Percentiles rank a stretch among this genome's conserved stretches.
These are phyloP conservation scores for Notothenia coriiceps DNA, from an alignment of 2,113 vertebrate species.

Conservation along the genomic window DNA sequence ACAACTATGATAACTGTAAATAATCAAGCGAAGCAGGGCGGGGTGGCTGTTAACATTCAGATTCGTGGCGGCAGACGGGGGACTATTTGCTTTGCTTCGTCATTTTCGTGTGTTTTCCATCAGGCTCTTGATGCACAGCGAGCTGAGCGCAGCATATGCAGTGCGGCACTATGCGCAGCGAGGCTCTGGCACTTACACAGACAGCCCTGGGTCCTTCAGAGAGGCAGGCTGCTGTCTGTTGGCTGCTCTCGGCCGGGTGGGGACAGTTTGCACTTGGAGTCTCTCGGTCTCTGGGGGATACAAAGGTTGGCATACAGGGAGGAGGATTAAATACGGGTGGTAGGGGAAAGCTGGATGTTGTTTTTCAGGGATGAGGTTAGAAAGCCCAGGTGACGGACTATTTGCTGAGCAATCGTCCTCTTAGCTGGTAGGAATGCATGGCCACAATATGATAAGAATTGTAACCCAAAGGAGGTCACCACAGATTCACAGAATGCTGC, in stretches of 20 bases:
- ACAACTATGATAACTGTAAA: slow-evolving; percentile 70
- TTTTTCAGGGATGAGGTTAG: slow-evolving; percentile 64
- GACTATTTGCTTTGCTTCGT: slow-evolving; percentile 62
- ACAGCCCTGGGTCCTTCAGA: slow-evolving; percentile 74
- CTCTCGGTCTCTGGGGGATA: slow-evolving; percentile 71
- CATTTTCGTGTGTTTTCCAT: slow-evolving; percentile 61
- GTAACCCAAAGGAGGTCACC: slow-evolving; percentile 56
- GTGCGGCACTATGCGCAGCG: slow-evolving; percentile 70
- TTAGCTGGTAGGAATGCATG: slow-evolving; percentile 55
- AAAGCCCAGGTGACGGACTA: slow-evolving; percentile 58
- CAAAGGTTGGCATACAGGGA: slow-evolving; percentile 75
- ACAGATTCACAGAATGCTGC: slow-evolving; percentile 66
- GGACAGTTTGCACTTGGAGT: slow-evolving; percentile 81
- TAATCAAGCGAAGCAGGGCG: slow-evolving; percentile 58
- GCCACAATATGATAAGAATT: slow-evolving; percentile 52
- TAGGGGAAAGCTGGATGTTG: slow-evolving; percentile 42
- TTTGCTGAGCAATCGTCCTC: slow-evolving; percentile 53
- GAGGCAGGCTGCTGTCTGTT: slow-evolving; percentile 78
- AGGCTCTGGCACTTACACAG: slow-evolving; percentile 75
- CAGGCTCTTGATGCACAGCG: slow-evolving; percentile 73
- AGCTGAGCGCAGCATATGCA: slow-evolving; percentile 76
- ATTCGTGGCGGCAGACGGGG: slow-evolving; percentile 22
- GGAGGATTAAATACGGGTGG: slow-evolving; percentile 59
- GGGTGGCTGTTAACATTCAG: slow-evolving; percentile 46
- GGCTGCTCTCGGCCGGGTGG: slow-evolving; percentile 67